Conservation (phyloP, 2,888 invertebrate genomes). For the Hypselothyrea guttata region DNA sequence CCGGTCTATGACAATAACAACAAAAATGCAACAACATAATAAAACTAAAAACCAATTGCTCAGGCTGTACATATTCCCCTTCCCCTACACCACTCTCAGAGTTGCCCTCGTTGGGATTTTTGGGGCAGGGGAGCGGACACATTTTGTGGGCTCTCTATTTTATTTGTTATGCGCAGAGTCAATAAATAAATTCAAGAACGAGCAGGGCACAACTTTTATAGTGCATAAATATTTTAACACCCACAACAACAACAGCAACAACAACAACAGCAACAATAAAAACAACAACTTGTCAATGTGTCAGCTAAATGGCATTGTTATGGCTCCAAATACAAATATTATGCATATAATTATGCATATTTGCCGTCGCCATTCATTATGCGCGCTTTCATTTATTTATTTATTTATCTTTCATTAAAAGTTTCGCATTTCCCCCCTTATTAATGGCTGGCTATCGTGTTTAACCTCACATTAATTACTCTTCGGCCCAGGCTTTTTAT, state of each 20-base stretch:
- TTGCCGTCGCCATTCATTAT: conserved; percentile 28
- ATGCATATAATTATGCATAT: conserved; percentile 34
- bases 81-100: neutral
- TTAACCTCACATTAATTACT: no score
- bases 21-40: conserved; percentile 10
- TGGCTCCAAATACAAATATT: conserved; percentile 9
- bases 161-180: conserved; percentile 32
- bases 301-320: conserved; percentile 37
- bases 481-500: no score
- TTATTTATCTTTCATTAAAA: conserved; percentile 19
- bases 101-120: conserved; percentile 21
- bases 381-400: conserved; percentile 25
- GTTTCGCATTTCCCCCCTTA: no score
- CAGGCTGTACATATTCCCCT: conserved; percentile 12
- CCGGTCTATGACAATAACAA: conserved; percentile 41
- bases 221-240: conserved; percentile 59
- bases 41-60: conserved; percentile 17
- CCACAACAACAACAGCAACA: conserved; percentile 25
- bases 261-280: conserved; percentile 15
- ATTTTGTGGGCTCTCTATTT: conserved; percentile 30
- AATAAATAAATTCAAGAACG: conserved; percentile 65
- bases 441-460: neutral
- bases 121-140: conserved; percentile 4
- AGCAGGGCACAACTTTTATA: conserved; percentile 51
- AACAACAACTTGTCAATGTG: conserved; percentile 44